phyloP scores from a whole-genome alignment of 2,888 invertebrate species.

The Tetragonisca angustula region DNA sequence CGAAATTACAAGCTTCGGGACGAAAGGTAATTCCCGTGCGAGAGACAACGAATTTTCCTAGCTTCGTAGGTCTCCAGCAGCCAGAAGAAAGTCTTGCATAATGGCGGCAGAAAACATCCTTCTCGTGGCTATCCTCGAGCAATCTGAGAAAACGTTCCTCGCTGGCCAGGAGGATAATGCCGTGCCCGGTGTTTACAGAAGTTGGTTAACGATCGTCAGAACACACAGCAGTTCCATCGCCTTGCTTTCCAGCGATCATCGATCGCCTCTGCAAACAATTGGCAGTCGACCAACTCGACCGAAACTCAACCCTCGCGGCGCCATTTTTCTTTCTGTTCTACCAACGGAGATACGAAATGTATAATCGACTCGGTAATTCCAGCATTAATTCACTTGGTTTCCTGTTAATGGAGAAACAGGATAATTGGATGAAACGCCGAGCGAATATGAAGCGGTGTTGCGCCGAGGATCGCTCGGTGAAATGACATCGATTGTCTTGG shows the following conservation, averaged over 20 bases:
- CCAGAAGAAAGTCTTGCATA: not conserved
- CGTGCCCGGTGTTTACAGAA: conserved; percentile 13
- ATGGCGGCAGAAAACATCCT: not conserved
- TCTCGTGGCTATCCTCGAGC: not conserved
- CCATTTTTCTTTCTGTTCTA: not conserved
- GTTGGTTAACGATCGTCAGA: conserved; percentile 8
- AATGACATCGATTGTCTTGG: too few species aligned
- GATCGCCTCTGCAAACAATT: conserved; percentile 53
- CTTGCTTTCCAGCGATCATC: conserved; percentile 24
- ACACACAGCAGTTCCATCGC: not conserved
- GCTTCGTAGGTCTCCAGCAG: not conserved
- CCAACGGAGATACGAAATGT: not conserved
- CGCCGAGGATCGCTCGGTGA: too few species aligned
- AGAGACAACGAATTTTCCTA: not conserved
- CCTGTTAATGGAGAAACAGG: too few species aligned
- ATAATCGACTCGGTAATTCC: not conserved
- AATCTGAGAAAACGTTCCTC: not conserved
- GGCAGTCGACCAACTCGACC: conserved; percentile 53
- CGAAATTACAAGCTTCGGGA: too few species aligned
- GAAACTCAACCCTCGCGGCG: not conserved
- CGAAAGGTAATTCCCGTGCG: too few species aligned
- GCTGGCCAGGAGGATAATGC: not conserved
- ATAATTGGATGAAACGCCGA: too few species aligned
- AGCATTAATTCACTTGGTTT: not conserved
- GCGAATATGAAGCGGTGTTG: too few species aligned